phyloP scores from a whole-genome alignment of 2,113 vertebrate species.

The Agapornis roseicollis region DNA sequence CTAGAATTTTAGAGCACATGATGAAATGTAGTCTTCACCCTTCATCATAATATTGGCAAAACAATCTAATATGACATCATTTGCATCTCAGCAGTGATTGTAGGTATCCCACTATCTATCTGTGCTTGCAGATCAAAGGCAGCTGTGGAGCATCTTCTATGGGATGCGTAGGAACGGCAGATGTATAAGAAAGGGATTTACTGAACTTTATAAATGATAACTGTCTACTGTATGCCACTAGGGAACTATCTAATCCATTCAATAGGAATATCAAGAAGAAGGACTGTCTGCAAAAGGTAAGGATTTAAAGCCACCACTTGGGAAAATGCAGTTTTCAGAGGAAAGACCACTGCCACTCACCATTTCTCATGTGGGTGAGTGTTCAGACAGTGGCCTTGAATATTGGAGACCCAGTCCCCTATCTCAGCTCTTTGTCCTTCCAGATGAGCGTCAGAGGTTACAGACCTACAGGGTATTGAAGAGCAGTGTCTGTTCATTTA shows the following conservation, averaged over 20 bases:
- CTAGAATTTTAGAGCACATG: neutral
- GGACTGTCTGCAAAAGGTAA: neutral
- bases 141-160: neutral
- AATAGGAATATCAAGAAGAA: neutral
- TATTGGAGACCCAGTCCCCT: neutral
- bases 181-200: neutral
- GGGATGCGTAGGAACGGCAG: neutral
- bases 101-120: neutral
- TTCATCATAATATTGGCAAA: neutral
- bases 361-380: rapidly evolving
- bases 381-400: neutral
- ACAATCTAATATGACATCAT: neutral
- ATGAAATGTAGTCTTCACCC: neutral
- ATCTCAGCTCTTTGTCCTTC: neutral
- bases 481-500: neutral
- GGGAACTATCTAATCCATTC: neutral
- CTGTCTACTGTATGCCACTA: neutral
- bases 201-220: neutral
- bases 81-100: neutral
- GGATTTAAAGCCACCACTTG: neutral
- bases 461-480: neutral
- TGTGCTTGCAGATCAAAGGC: neutral
- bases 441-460: neutral
- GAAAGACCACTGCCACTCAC: neutral
- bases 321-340: neutral